Conservation (phyloP, 2,797 vertebrate species). For the Amblyraja radiata region DNA sequence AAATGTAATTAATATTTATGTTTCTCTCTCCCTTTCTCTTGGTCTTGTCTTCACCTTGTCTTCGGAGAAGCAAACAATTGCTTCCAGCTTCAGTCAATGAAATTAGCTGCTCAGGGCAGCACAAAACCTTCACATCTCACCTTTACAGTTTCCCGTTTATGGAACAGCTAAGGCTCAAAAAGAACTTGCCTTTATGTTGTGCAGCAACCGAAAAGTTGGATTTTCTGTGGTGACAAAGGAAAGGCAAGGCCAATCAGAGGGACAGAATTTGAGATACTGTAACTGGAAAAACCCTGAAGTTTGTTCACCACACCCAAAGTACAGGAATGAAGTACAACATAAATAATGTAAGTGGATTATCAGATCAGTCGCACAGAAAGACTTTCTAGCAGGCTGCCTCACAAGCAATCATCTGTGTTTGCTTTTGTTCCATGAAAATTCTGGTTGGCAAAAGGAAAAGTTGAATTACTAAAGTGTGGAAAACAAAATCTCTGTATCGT, state of each 20-base stretch:
- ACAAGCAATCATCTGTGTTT: neutral
- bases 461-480: neutral
- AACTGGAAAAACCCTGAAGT: neutral
- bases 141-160: neutral
- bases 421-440: slow-evolving; percentile 13
- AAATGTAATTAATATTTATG: neutral
- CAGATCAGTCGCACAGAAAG: too few relatives aligned
- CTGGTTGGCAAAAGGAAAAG: neutral
- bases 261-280: neutral
- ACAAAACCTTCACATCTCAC: neutral
- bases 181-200: neutral
- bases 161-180: neutral
- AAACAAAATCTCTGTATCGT: neutral
- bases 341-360: neutral
- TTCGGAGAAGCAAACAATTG: neutral
- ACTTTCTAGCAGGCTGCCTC: neutral
- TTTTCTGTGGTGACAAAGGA: neutral
- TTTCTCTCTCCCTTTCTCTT: neutral
- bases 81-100: neutral
- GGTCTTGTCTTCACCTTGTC: neutral
- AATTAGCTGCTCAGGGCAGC: neutral
- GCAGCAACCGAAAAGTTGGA: neutral
- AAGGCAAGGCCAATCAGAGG: neutral
- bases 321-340: neutral
- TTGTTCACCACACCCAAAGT: neutral